Percentiles rank a stretch among this genome's conserved stretches.
These are phyloP conservation scores for Leptinotarsa tumamoca DNA, from an alignment of 2,888 invertebrate genomes.

Conservation along the genomic window DNA sequence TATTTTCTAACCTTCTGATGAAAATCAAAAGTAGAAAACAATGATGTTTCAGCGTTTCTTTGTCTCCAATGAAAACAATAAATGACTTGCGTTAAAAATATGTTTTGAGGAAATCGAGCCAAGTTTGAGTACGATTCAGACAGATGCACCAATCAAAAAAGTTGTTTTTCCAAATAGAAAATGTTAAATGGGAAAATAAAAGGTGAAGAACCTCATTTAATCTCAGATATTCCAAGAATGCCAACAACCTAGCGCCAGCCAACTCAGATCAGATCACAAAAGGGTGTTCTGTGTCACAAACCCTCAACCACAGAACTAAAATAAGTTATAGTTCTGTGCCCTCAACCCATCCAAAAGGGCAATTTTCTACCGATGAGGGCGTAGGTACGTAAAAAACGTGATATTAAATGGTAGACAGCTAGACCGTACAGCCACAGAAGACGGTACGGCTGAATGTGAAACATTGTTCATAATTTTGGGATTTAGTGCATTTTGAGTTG, in stretches of 20 bases:
- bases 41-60: slow-evolving; percentile 11
- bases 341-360: too few species aligned
- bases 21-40: not conserved
- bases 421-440: too few species aligned
- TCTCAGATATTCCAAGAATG: not conserved
- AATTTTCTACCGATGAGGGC: too few species aligned
- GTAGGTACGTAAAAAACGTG: too few species aligned
- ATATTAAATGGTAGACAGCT: too few species aligned
- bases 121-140: slow-evolving; percentile 1
- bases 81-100: slow-evolving; percentile 15
- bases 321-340: too few species aligned
- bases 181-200: not conserved
- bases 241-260: not conserved
- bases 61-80: slow-evolving; percentile 9
- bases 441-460: too few species aligned
- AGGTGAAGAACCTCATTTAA: slow-evolving; percentile 16
- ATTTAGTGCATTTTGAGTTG: too few species aligned
- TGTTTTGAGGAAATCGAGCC: not conserved
- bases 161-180: not conserved
- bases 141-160: not conserved
- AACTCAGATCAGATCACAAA: too few species aligned
- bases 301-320: too few species aligned
- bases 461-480: too few species aligned
- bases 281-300: too few species aligned
- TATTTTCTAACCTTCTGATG: slow-evolving; percentile 11